Percentiles rank a stretch among this genome's conserved stretches.
phyloP scores from a whole-genome alignment of 2,113 vertebrate genomes.

The Gorsachius goisagi region DNA sequence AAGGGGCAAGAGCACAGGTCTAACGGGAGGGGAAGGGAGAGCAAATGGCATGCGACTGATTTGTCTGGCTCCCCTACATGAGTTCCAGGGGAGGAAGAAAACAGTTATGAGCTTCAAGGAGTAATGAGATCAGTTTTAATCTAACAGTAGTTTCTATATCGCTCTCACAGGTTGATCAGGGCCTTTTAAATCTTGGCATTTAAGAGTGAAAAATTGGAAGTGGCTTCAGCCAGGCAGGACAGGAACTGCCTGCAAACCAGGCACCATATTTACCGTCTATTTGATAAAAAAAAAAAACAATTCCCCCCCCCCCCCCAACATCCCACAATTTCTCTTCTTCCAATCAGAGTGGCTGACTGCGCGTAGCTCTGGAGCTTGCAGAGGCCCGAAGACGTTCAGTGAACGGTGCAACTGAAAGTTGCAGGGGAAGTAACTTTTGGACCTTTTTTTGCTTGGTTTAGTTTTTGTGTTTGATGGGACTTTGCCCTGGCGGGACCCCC shows the following conservation, averaged over 20 bases:
- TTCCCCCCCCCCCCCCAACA: not conserved
- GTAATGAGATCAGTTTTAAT: not conserved
- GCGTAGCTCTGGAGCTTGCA: not conserved
- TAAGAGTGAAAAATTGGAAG: not conserved
- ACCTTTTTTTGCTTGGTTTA: not conserved
- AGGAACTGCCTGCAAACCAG: not conserved
- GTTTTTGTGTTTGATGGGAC: not conserved
- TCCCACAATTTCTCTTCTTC: not conserved
- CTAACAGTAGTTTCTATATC: not conserved
- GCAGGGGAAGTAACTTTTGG: not conserved
- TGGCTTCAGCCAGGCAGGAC: not conserved
- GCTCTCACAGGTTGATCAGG: not conserved
- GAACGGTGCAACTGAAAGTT: not conserved
- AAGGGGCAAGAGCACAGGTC: not conserved
- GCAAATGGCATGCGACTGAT: not conserved
- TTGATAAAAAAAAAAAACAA: not conserved
- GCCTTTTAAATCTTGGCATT: not conserved
- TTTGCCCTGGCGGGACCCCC: not conserved
- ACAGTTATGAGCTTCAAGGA: not conserved
- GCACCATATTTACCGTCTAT: not conserved
- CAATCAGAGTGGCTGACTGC: not conserved
- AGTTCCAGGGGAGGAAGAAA: not conserved
- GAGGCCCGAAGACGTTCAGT: not conserved
- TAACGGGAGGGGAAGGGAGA: not conserved
- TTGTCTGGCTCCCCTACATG: not conserved